Evolutionary conservation across 2,888 invertebrate genomes (phyloP), one percentile per base, ranked within the genome.

Genomic region (Platerodrilus igneus): DNA sequence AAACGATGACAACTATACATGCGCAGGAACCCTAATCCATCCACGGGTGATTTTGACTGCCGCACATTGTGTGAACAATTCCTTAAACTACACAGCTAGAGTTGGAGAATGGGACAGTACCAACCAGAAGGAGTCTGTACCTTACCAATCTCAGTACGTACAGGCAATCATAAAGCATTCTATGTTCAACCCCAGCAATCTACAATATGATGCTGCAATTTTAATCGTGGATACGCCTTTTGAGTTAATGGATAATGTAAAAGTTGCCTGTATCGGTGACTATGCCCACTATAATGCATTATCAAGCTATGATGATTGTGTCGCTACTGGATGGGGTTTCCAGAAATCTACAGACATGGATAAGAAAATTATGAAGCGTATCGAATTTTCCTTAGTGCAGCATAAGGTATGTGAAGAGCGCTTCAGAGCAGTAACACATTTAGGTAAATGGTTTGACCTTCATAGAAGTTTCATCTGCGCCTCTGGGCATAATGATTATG

Each of bases 21-120:
- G 85, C 13, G 86, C 86, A 0, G 87, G 84, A 0, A 77, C 85
- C 1, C 67, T 87, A 8, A 84, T 87, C 45, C 80, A 83, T 39
- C 77, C 75, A 0, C 68, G 68, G 28, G 83, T 83, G 0, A 80
- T 84, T 0, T 60, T 87, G 3, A 87, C 87, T 0, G 82, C 83
- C 0, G 85, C 84, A 0, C 87, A 88, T 62, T 81, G 81, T 56
- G 74, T 83, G 8, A 55, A 54, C 37, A 59, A 19, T 10, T 13
- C 53, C 62, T 9, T 77, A 23, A 64, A 74, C 17, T 84, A 29
- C 19, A 19, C n/a, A 2, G 37, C 26, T 4, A 28, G 40, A 11
- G 33, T 21, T 2, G 45, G 45, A 10, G 41, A 37, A 27, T 45
- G 37, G 34, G 22, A 37, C 15, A 15, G 21, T 1, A 5, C n/a